phyloP scores from a whole-genome alignment of 2,113 vertebrate genomes.

The Pterophyllum scalare region DNA sequence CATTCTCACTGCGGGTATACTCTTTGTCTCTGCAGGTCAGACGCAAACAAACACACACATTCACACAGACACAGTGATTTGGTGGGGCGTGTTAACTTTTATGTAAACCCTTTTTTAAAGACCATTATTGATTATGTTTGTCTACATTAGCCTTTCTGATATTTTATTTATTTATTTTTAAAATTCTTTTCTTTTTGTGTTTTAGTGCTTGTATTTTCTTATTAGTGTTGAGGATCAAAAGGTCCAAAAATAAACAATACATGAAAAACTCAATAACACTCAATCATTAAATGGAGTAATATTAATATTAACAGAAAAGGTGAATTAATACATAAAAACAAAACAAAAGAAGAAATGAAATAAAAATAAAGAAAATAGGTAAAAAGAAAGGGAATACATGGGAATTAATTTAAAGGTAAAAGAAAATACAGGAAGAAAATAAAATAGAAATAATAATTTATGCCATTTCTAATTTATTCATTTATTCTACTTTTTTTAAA shows the following conservation, averaged over 20 bases:
- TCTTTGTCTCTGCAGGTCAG: conserved; percentile 84
- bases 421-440: neutral
- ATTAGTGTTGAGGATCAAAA: neutral
- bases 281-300: neutral
- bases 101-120: neutral
- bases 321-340: neutral
- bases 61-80: neutral
- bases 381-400: neutral
- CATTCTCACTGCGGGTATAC: conserved; percentile 82
- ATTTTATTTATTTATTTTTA: neutral
- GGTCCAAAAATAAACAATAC: neutral
- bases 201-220: neutral
- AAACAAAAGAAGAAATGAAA: neutral
- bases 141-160: neutral
- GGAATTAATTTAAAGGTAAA: neutral
- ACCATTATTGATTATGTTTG: neutral
- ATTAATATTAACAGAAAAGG: neutral
- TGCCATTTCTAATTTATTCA: neutral
- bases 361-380: neutral
- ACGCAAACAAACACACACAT: neutral
- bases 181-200: neutral
- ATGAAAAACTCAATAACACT: neutral
- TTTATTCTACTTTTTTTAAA: neutral
- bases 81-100: neutral
- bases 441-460: neutral